phyloP scores from a whole-genome alignment of 2,888 invertebrate species.

The Metallyticus violacea region DNA sequence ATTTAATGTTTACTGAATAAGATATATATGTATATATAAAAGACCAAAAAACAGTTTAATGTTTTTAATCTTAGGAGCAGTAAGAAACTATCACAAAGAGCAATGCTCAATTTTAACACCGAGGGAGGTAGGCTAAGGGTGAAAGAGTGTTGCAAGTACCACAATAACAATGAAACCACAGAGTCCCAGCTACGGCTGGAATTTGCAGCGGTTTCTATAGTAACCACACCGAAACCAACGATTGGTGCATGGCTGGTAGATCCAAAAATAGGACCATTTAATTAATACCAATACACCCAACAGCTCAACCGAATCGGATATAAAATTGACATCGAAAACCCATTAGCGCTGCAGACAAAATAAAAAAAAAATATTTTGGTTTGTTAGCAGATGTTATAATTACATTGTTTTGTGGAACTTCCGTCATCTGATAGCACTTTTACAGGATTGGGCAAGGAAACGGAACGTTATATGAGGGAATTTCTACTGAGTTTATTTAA shows the following conservation, averaged over 20 bases:
- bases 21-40: too few species aligned
- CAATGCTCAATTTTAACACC: too few species aligned
- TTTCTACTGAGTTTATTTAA: too few species aligned
- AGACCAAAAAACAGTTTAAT: too few species aligned
- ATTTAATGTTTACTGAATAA: too few species aligned
- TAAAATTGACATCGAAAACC: background rate
- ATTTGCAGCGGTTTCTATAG: background rate
- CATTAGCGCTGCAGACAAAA: background rate
- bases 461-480: too few species aligned
- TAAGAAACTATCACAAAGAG: too few species aligned
- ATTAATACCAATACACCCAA: background rate
- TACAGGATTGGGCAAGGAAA: background rate
- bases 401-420: background rate
- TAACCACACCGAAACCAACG: background rate
- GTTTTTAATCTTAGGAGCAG: too few species aligned
- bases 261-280: background rate
- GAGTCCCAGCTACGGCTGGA: background rate
- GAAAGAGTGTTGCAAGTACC: background rate
- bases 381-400: background rate
- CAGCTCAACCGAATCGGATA: background rate
- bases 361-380: background rate
- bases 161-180: background rate
- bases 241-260: background rate
- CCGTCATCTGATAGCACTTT: background rate
- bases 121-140: background rate